These are phyloP conservation scores for Lamproptera curius DNA, from an alignment of 2,888 invertebrate genomes.

Conservation along the genomic window DNA sequence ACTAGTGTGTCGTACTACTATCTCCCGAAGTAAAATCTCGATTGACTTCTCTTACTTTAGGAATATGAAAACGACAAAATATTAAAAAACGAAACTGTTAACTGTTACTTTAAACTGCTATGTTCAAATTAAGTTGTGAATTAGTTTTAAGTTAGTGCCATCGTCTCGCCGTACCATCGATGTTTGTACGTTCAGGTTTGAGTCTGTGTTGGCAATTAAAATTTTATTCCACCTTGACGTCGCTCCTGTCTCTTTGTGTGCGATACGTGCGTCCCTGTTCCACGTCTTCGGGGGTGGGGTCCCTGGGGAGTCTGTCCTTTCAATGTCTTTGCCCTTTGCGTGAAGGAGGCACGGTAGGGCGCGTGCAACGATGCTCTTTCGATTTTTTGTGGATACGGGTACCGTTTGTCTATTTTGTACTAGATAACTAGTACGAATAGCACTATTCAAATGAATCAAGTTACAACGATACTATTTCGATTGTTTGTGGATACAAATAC, in stretches of 20 bases:
- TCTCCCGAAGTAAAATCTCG: too few species aligned
- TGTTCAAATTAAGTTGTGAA: too few species aligned
- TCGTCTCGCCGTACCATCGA: slow-evolving; percentile 51
- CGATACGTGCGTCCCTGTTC: slow-evolving; percentile 54
- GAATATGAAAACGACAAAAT: too few species aligned
- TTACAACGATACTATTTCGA: too few species aligned
- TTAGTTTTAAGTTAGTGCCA: slow-evolving; percentile 47
- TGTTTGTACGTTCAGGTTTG: slow-evolving; percentile 49
- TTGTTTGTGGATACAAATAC: too few species aligned
- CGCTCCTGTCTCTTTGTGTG: slow-evolving; percentile 46
- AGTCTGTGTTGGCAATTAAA: slow-evolving; percentile 75
- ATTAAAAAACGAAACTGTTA: too few species aligned
- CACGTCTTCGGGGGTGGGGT: slow-evolving; percentile 75
- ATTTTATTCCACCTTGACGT: slow-evolving; percentile 75
- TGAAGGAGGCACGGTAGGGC: slow-evolving; percentile 70
- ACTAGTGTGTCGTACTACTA: too few species aligned
- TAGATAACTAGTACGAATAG: too few species aligned
- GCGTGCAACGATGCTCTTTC: slow-evolving; percentile 48
- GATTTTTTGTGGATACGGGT: slow-evolving; percentile 39
- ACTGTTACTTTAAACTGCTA: too few species aligned
- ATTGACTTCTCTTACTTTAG: too few species aligned
- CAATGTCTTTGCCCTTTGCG: slow-evolving; percentile 79
- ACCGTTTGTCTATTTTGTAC: too few species aligned
- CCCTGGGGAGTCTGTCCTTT: slow-evolving; percentile 83
- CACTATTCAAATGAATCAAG: too few species aligned